Base-by-base conservation (phyloP, 2,888 invertebrate species). In the Microctonus brassicae region DNA sequence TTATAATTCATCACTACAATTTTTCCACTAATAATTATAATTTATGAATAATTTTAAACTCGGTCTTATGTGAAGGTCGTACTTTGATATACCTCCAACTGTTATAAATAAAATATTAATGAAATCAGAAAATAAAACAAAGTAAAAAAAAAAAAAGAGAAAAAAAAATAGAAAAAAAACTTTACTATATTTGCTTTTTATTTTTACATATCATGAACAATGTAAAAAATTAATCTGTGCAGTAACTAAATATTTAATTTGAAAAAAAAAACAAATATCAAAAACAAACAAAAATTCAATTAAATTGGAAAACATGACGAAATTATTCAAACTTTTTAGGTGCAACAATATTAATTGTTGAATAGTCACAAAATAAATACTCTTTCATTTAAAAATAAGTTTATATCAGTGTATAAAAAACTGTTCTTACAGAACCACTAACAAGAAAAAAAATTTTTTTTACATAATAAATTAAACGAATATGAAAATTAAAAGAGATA, bases 171-270 rank as follows among this genome's bases (percentile, higher is more conserved):
- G 6, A 62, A 9, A 29, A 47, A 10, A 68, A 66, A 73, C 68
- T 63, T 66, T 72, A 70, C 47, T 33, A 61, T 75, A 78, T 79
- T 20, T 47, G 5, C 17, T 47, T 73, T 75, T 76, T 77, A 80
- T 76, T 77, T 77, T 80, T 77, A 83, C 83, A 83, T 83, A 83
- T 83, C 83, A 83, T 83, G 80, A 77, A 63, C 55, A 81, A 81
- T 79, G 22, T 39, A 36, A 0, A 29, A 60, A n/a, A 10, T 60
- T 33, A 5, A 36, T 62, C n/a, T 34, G 24, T 39, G 2, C 24
- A 20, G 10, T 9, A 52, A 13, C 2, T 1, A n/a, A n/a, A 57
- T 22, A n/a, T 11, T 57, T 57, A 3, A 1, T 11, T 26, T 3
- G 1, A 6, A 26, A 1, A 17, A 13, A 17, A 24, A 55, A 22